Percentiles rank a stretch among this genome's conserved stretches.
Conservation (phyloP, 2,888 invertebrate genomes). For the Eilema caniola region DNA sequence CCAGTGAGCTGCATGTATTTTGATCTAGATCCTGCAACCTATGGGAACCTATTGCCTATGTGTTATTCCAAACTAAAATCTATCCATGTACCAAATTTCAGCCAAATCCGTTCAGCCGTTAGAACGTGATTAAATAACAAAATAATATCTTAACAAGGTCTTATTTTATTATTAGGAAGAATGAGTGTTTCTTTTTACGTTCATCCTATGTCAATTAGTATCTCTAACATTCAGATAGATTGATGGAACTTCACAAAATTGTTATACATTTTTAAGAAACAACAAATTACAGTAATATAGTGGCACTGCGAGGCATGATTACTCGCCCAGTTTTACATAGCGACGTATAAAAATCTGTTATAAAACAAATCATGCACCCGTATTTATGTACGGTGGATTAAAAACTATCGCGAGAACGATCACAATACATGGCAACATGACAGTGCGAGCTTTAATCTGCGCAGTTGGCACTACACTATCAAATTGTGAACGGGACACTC, state of each 20-base stretch:
- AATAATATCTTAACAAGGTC: no score
- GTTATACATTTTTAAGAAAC: background rate
- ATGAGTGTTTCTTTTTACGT: no score
- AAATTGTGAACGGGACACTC: conserved; percentile 12
- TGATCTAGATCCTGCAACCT: no score
- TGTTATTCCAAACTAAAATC: no score
- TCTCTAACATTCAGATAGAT: no score
- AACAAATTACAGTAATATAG: background rate
- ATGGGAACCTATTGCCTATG: no score
- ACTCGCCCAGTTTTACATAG: background rate
- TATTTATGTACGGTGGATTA: background rate
- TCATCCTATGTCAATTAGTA: no score
- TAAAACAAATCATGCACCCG: background rate
- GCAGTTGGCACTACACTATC: background rate
- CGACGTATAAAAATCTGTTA: background rate
- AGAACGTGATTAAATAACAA: no score
- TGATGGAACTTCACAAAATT: background rate
- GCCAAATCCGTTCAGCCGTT: no score
- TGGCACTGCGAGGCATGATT: background rate
- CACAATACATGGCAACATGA: background rate
- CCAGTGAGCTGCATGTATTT: no score
- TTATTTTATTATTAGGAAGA: no score
- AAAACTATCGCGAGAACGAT: background rate
- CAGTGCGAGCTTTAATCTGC: background rate
- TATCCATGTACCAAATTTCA: no score